Evolutionary conservation across 2,797 vertebrate genomes (phyloP), one percentile per base, ranked within the genome.

Genomic region (Nannoperca australis): DNA sequence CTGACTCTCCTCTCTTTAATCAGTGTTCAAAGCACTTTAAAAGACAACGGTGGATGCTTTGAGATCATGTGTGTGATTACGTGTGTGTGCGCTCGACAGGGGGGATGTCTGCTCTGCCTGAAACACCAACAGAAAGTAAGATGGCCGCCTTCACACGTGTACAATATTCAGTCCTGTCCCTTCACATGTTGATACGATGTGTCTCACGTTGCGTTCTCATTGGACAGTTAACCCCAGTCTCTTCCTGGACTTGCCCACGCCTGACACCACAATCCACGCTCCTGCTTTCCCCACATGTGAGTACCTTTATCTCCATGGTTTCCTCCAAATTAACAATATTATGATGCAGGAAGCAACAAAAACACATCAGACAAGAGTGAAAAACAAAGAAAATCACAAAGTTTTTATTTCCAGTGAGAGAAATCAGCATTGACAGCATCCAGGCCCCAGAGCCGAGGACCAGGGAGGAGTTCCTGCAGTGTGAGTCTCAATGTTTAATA

Each of bases 381-480:
- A 56, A 10, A 22, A 27, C 24, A 22, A 32, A 42, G 13, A 27
- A 32, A 49, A 47, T 64, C 61, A n/a, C n/a, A 15, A 20, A 1
- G 3, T 62, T 34, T 34, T 5, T 32, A 32, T 70, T 76, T 51
- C 32, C 73, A 95, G 95, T 96, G 86, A 92, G 93, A 82, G 95
- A 96, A 82, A 93, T 96, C 69, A 91, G 78, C 86, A 27, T 95
- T 0, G 91, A 94, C 76, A 95, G 93, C 70, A 93, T 96, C 76
- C 92, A 94, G 84, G 95, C 94, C 6, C 93, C 95, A 0, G 94
- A 95, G 73, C 95, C 95, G 0, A 92, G 93, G 72, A 84, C 64
- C 88, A 91, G 95, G 82, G 93, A 96, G 1, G 95, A 96, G 80
- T 94, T 96, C 82, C 85, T 96, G 1, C 91, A 95, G 15, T 94